Conservation (phyloP, 2,797 vertebrate genomes). For the Enteromius paludinosus region DNA sequence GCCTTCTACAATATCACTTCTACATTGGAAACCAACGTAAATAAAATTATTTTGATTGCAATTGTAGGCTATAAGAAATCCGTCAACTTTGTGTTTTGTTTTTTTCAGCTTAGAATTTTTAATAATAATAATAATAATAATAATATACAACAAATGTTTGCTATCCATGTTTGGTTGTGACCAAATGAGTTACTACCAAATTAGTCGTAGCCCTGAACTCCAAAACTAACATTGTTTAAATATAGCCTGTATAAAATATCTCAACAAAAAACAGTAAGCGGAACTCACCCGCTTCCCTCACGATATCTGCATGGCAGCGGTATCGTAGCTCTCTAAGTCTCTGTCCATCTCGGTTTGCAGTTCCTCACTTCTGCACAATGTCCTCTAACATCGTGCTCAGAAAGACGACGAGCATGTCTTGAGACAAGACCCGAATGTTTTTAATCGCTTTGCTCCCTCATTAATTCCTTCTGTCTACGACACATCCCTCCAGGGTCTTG, state of each 20-base stretch:
- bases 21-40: neutral
- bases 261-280: neutral
- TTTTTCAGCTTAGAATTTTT: neutral
- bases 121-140: no score
- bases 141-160: neutral
- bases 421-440: constrained; percentile 58
- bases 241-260: neutral
- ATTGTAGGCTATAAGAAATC: neutral
- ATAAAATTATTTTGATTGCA: neutral
- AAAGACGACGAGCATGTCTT: constrained; percentile 70
- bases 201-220: neutral
- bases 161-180: neutral
- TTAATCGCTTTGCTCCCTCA: constrained; percentile 70
- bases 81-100: neutral
- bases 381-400: constrained; percentile 50
- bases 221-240: neutral
- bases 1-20: neutral
- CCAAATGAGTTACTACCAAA: neutral
- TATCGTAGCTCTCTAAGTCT: constrained; percentile 42
- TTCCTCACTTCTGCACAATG: constrained; percentile 44
- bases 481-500: constrained; percentile 67
- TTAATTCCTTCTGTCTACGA: constrained; percentile 65
- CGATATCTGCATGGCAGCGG: constrained; percentile 27
- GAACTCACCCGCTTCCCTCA: constrained; percentile 71
- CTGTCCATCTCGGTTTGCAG: constrained; percentile 28